Percentiles rank a stretch among this genome's conserved stretches.
Evolutionary conservation across 2,113 vertebrate species (phyloP).

Genomic region (Guaruba guarouba): DNA sequence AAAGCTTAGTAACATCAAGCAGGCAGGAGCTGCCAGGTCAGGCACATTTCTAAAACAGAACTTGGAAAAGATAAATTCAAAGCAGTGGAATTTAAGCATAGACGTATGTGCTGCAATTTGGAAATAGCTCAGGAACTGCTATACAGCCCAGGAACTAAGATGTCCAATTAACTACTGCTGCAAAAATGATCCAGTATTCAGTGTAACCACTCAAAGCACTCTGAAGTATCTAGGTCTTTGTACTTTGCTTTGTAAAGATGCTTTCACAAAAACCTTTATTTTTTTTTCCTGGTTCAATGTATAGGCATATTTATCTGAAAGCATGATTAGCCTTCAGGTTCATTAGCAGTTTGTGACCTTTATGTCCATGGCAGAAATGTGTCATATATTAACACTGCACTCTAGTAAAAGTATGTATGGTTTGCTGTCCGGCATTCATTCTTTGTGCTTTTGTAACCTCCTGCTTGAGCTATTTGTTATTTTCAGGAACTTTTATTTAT

Average conservation of each 20-base stretch:
- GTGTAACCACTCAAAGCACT: background rate
- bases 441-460: background rate
- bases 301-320: background rate
- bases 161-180: conserved; percentile 13
- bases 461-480: background rate
- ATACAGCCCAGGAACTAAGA: background rate
- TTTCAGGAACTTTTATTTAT: background rate
- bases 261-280: background rate
- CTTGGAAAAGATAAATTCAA: conserved; percentile 59
- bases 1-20: conserved; percentile 49
- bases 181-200: background rate
- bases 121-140: conserved; percentile 5
- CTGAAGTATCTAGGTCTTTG: background rate
- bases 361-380: background rate
- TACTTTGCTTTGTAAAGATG: background rate
- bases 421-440: background rate
- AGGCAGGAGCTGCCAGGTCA: conserved; percentile 51
- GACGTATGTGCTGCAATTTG: conserved; percentile 3
- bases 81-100: conserved; percentile 33
- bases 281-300: background rate
- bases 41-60: conserved; percentile 40
- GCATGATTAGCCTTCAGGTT: background rate
- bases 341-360: background rate
- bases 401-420: background rate
- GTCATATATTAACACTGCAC: background rate